These are phyloP conservation scores for Neotoma lepida DNA, from an alignment of 2,113 vertebrate species.

Conservation along the genomic window DNA sequence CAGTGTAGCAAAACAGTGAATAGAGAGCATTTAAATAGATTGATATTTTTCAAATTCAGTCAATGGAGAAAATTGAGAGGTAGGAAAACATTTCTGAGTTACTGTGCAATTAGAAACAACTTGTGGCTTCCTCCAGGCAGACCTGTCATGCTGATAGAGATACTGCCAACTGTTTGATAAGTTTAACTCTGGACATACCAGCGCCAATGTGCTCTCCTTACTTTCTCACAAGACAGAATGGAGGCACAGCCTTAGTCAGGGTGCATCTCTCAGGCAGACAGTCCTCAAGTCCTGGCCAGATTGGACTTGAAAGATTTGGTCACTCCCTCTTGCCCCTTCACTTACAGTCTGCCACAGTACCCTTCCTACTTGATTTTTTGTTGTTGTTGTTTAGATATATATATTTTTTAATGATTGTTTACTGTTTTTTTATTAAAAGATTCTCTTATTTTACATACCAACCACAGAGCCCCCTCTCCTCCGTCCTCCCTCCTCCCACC, in stretches of 20 bases:
- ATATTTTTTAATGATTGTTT: too few relatives aligned
- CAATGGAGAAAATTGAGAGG: background rate
- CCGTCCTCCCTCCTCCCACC: too few relatives aligned
- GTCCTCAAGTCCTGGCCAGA: background rate
- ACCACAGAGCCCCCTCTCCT: too few relatives aligned
- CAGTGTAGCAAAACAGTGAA: background rate
- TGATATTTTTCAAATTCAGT: constrained; percentile 48
- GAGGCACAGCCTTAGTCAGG: background rate
- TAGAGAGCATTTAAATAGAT: background rate
- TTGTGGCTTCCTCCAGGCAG: background rate
- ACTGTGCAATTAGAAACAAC: background rate
- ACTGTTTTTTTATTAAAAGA: too few relatives aligned
- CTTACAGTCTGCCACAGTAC: background rate
- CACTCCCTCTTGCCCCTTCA: background rate
- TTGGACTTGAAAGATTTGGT: constrained; percentile 18
- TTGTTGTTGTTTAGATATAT: too few relatives aligned
- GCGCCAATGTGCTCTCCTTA: background rate
- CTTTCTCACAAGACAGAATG: background rate
- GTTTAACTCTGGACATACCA: background rate
- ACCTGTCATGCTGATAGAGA: constrained; percentile 18
- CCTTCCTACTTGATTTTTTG: background rate
- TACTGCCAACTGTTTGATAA: background rate
- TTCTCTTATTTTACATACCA: too few relatives aligned
- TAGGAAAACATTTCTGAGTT: background rate
- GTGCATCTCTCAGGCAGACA: background rate